phyloP scores from a whole-genome alignment of 1,140 invertebrate species.

The Brachionus asplanchnoidis region DNA sequence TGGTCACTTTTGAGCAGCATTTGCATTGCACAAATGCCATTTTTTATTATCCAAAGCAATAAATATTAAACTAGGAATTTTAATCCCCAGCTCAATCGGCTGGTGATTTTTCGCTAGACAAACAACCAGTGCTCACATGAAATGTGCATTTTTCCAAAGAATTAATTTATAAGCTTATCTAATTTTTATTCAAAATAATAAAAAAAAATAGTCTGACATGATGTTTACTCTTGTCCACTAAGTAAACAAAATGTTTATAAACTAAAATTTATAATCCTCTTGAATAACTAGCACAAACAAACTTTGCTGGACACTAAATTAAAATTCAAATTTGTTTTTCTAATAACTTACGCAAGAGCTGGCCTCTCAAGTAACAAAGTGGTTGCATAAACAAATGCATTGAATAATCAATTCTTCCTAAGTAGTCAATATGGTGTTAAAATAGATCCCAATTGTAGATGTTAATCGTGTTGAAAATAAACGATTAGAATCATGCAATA shows the following conservation, averaged over 20 bases:
- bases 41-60: background rate
- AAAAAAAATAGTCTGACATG: background rate
- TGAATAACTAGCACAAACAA: constrained; percentile 11
- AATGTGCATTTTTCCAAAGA: background rate
- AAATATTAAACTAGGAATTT: constrained; percentile 10
- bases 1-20: background rate
- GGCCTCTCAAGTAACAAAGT: background rate
- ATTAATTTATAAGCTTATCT: constrained; percentile 33
- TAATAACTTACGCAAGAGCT: background rate
- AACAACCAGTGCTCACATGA: background rate
- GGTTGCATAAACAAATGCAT: background rate
- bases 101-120: background rate
- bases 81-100: background rate
- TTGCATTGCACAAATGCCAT: background rate
- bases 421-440: background rate
- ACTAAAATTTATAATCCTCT: background rate
- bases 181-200: constrained; percentile 20
- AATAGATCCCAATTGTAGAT: background rate
- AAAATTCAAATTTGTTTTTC: background rate
- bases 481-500: constrained; percentile 37
- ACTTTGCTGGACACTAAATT: constrained; percentile 3
- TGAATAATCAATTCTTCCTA: constrained; percentile 2
- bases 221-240: background rate
- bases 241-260: constrained; percentile 9
- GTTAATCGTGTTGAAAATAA: background rate